Evolutionary conservation across 2,797 vertebrate genomes (phyloP), one percentile per base, ranked within the genome.

Genomic region (Thamnophis elegans): DNA sequence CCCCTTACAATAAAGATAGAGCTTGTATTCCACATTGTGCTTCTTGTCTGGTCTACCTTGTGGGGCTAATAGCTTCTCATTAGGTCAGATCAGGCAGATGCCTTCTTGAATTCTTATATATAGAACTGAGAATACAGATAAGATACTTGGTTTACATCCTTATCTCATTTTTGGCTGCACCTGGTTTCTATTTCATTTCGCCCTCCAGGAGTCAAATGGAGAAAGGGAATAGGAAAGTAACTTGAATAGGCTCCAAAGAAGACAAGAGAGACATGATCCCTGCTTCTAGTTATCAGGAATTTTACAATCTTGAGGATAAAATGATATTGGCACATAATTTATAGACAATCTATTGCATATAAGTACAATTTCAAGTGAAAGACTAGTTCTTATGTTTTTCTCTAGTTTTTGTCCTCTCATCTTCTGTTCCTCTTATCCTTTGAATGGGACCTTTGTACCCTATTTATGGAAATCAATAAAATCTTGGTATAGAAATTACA

Each of bases 401-500:
- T 56, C n/a, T 60, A 1, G 13, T 18, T 56, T 26, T n/a, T 4
- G 2, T 51, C 9, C 25, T 22, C 12, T 55, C n/a, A 55, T 36
- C 18, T 55, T 10, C 16, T 73, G 1, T 87, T 58, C n/a, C 4
- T 58, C 59, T 68, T 58, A 47, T 14, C 36, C 85, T 78, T 55
- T 25, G 54, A 58, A 51, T 56, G n/a, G 55, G 87, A 36, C 36
- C 9, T n/a, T 73, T 51, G 68, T 87, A 55, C 51, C 36, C 12
- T 14, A n/a, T 60, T 73, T 78, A 73, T 58, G 87, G 86, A 55
- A 92, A 59, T 90, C 85, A 90, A 90, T 65, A 82, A 51, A 85
- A 58, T 0, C 51, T 0, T n/a, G 18, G 89, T 58, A 51, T n/a
- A 4, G 91, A 90, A 1, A 86, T 14, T 25, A 20, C 1, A 58